phyloP scores from a whole-genome alignment of 1,140 invertebrate genomes.

The Argopecten irradians region DNA sequence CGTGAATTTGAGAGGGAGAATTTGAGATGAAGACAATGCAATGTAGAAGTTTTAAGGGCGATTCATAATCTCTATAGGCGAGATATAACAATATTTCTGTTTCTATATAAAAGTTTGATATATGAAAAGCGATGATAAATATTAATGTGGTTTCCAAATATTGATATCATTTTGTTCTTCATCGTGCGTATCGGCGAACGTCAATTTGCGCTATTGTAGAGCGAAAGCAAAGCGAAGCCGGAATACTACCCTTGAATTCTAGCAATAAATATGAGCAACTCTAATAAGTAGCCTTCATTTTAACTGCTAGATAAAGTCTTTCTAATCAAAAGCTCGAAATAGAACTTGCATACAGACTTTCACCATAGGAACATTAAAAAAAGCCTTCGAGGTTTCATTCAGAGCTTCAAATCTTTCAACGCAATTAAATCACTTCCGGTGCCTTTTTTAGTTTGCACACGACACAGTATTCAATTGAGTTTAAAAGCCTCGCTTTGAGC shows the following conservation, averaged over 20 bases:
- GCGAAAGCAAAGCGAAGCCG: background rate
- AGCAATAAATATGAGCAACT: background rate
- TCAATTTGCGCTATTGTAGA: no score
- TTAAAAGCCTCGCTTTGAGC: background rate
- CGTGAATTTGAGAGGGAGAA: no score
- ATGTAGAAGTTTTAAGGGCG: no score
- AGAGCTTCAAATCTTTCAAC: slow-evolving; percentile 9
- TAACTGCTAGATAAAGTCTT: slow-evolving; percentile 33
- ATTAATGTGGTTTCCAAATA: no score
- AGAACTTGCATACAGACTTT: background rate
- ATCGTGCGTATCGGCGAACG: no score
- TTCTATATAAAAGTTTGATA: no score
- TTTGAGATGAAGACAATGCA: no score
- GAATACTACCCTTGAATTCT: background rate
- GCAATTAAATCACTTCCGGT: slow-evolving; percentile 16
- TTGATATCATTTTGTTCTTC: no score
- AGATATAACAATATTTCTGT: no score
- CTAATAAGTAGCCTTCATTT: slow-evolving; percentile 19
- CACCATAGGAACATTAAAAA: background rate
- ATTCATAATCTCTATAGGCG: no score
- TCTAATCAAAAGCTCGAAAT: slow-evolving; percentile 26
- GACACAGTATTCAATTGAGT: background rate
- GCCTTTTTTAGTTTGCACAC: background rate
- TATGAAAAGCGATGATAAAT: no score
- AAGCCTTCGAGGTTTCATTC: background rate